These are phyloP conservation scores for Tachysurus fulvidraco DNA, from an alignment of 2,113 vertebrate genomes.

Conservation along the genomic window DNA sequence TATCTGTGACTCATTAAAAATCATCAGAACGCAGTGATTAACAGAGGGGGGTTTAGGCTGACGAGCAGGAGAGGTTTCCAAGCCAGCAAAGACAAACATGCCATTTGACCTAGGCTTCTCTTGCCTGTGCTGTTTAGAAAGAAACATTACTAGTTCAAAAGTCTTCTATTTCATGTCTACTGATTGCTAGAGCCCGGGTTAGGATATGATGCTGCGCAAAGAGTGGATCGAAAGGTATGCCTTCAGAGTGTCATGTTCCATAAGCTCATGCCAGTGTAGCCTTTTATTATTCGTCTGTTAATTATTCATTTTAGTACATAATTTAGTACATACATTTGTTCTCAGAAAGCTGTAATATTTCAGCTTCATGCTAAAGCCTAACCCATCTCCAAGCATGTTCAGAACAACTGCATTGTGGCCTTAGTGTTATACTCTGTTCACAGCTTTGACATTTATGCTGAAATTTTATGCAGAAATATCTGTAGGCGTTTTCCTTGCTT, in stretches of 20 bases:
- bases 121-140: constrained; percentile 10
- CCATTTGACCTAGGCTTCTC: constrained; percentile 1
- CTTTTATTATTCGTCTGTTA: neutral
- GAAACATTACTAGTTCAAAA: constrained; percentile 14
- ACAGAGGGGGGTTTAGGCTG: constrained; percentile 2
- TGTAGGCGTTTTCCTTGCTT: constrained; percentile 21
- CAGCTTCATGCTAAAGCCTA: neutral
- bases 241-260: neutral
- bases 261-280: neutral
- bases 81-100: constrained; percentile 20
- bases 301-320: neutral
- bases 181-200: too few species aligned
- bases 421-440: neutral
- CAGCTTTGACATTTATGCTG: constrained; percentile 17
- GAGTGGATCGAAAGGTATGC: neutral
- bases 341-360: neutral
- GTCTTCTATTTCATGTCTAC: neutral
- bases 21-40: constrained; percentile 17
- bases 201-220: neutral
- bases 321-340: neutral
- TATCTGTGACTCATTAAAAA: constrained; percentile 33
- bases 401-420: neutral
- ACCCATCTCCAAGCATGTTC: neutral
- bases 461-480: constrained; percentile 20
- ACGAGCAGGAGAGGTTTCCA: constrained; percentile 37